These are phyloP conservation scores for Pterobdella sp. DNA, from an alignment of 2,888 invertebrate species.

Conservation along the genomic window DNA sequence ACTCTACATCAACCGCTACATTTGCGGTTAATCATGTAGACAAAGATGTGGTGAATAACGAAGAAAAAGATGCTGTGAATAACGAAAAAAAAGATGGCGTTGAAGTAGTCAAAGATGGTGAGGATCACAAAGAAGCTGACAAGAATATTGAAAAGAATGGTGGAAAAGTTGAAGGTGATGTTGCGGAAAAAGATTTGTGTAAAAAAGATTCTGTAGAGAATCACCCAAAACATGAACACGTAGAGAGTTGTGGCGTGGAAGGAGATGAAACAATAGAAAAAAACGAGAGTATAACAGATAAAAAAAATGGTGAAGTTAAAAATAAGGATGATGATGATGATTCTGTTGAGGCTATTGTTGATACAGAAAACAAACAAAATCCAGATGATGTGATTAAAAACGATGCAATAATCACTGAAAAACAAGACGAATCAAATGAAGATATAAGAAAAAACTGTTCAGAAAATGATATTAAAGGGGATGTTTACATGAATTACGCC, in stretches of 20 bases:
- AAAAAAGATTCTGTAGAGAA: not conserved
- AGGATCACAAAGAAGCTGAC: not conserved
- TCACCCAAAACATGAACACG: not conserved
- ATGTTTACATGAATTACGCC: too few species aligned
- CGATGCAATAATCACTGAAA: not conserved
- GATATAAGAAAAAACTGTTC: too few species aligned
- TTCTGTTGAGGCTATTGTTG: not conserved
- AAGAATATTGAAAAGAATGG: not conserved
- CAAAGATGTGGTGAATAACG: not conserved
- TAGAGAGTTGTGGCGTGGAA: not conserved
- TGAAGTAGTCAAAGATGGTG: not conserved
- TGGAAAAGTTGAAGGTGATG: conserved; percentile 10
- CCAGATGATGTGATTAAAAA: not conserved
- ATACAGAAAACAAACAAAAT: not conserved
- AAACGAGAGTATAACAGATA: conserved; percentile 16
- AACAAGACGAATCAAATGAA: not conserved
- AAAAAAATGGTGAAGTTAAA: conserved; percentile 8
- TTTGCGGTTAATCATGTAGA: not conserved
- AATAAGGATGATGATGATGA: not conserved
- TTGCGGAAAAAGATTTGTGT: not conserved
- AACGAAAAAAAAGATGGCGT: not conserved
- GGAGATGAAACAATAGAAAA: conserved; percentile 1
- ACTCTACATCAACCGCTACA: not conserved
- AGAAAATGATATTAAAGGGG: too few species aligned
- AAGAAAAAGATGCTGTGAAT: not conserved